Conservation (phyloP, 2,888 invertebrate genomes). For the Nomada ferruginata region DNA sequence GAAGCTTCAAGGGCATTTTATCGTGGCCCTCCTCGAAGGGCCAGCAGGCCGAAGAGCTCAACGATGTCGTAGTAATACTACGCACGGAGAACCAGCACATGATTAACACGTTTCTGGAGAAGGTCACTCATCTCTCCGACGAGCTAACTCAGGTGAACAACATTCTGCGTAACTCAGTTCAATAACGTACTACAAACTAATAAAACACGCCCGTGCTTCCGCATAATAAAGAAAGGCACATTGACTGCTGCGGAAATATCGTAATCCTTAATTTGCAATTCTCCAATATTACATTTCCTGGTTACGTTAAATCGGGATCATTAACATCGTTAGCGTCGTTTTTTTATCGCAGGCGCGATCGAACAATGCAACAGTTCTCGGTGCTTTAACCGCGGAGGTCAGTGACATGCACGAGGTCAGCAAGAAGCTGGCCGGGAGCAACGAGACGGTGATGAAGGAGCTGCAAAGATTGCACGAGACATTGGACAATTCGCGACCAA, state of each 20-base stretch:
- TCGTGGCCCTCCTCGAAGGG: constrained; percentile 6
- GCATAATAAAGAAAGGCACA: neutral
- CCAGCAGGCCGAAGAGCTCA: constrained; percentile 48
- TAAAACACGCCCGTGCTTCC: neutral
- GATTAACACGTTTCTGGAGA: constrained; percentile 63
- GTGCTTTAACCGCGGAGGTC: constrained; percentile 69
- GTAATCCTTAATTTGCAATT: constrained; percentile 11
- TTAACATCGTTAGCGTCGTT: constrained; percentile 13
- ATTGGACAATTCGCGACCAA: constrained; percentile 58
- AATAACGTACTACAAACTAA: no score
- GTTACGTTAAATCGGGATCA: constrained; percentile 3
- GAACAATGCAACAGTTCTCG: constrained; percentile 66
- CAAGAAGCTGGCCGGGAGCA: constrained; percentile 68
- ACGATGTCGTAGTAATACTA: constrained; percentile 52
- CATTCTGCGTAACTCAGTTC: neutral
- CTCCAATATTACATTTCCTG: neutral
- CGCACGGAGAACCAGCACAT: constrained; percentile 70
- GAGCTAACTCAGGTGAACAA: constrained; percentile 70
- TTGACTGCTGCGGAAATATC: neutral
- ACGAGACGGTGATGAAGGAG: constrained; percentile 68
- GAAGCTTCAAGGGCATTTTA: constrained; percentile 38
- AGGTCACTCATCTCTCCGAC: constrained; percentile 65
- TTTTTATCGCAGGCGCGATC: constrained; percentile 63
- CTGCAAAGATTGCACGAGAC: constrained; percentile 67
- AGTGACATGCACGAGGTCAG: constrained; percentile 65